Evolutionary conservation across 2,113 vertebrate species (phyloP).

Genomic region (Chamaetylas fuelleborni): DNA sequence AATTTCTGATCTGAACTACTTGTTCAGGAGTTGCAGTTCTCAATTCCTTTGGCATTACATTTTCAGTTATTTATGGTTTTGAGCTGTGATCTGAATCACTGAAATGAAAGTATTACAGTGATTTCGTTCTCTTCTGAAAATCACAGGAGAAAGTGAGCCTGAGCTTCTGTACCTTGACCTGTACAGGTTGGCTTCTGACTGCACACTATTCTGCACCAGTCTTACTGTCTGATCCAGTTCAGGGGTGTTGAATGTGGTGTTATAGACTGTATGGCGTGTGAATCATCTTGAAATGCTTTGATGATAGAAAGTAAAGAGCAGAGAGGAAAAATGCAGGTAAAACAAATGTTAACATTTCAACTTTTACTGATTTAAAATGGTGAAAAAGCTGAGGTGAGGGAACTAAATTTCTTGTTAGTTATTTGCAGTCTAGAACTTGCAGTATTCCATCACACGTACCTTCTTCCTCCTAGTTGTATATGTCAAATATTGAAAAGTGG

Average conservation of each 20-base stretch:
- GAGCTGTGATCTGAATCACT: background rate
- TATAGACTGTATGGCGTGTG: background rate
- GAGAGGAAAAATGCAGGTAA: background rate
- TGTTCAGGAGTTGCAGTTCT: background rate
- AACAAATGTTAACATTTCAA: background rate
- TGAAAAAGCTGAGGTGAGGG: background rate
- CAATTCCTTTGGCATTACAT: background rate
- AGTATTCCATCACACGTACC: background rate
- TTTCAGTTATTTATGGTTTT: background rate
- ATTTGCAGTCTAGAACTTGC: background rate
- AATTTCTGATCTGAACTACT: background rate
- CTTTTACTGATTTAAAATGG: background rate
- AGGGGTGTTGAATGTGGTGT: background rate
- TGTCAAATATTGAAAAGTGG: background rate
- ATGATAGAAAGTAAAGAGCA: background rate
- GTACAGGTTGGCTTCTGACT: background rate
- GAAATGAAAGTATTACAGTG: background rate
- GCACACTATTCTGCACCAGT: background rate
- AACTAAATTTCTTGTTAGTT: background rate
- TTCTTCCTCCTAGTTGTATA: background rate
- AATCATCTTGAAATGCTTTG: background rate
- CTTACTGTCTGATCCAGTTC: background rate
- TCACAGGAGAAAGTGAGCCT: background rate
- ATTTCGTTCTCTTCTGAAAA: background rate
- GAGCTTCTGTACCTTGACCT: background rate